Evolutionary conservation across 1,140 invertebrate genomes (phyloP).

Genomic region (Gryllus bimaculatus): DNA sequence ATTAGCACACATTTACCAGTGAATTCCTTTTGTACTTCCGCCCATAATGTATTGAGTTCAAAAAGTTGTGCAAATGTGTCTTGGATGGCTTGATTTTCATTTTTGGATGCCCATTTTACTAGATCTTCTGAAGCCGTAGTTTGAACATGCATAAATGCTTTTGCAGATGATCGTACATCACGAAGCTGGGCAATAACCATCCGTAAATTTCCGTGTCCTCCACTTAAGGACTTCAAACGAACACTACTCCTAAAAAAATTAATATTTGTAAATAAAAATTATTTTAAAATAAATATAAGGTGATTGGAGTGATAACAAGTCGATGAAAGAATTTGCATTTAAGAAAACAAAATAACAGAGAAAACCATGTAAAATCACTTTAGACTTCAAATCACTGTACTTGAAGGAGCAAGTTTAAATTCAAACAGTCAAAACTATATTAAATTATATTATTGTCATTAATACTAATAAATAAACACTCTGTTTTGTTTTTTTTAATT

Average conservation of each 20-base stretch:
- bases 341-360: too few species aligned
- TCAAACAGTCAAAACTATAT: too few species aligned
- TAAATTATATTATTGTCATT: too few species aligned
- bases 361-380: too few species aligned
- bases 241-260: constrained; percentile 39
- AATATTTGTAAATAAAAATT: neutral
- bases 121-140: constrained; percentile 41
- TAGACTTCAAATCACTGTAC: too few species aligned
- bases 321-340: too few species aligned
- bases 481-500: too few species aligned
- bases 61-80: constrained; percentile 40
- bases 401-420: too few species aligned
- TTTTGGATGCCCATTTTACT: constrained; percentile 40
- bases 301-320: too few species aligned
- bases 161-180: constrained; percentile 37
- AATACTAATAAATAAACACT: too few species aligned
- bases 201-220: constrained; percentile 41
- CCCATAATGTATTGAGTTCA: constrained; percentile 41
- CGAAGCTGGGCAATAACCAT: constrained; percentile 45
- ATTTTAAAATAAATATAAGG: neutral
- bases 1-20: constrained; percentile 25
- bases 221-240: constrained; percentile 39
- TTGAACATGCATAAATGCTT: constrained; percentile 40
- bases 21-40: constrained; percentile 44
- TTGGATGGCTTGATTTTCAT: constrained; percentile 43